Evolutionary conservation across 2,113 vertebrate species (phyloP), one percentile per base, ranked within the genome.

Genomic region (Halcyon malimbica): DNA sequence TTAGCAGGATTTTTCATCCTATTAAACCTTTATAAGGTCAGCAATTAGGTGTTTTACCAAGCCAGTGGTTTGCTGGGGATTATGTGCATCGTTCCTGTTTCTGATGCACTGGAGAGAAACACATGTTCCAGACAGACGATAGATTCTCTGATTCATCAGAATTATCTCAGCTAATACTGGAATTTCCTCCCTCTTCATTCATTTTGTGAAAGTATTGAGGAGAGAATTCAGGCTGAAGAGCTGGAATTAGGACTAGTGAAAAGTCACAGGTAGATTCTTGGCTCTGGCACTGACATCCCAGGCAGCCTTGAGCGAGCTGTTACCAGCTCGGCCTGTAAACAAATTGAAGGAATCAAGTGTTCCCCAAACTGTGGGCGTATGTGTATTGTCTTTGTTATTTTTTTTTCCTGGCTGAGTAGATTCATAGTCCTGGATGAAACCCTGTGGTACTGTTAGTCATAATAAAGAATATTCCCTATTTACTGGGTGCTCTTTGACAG

Each of bases 21-120:
- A 46, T 76, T 92, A 85, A 96, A 91, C 75, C 67, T 91, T 89
- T 79, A 63, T 84, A 65, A 85, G 77, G 85, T 91, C 62, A 79
- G 31, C 79, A 82, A 85, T 93, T 94, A 95, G 82, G 94, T 90
- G 78, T 95, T 94, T 84, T 91, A 74, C 74, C 48, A n/a, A 92
- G 70, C 20, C 56, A 71, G 62, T 73, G 39, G 48, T 88, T 94
- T 89, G 53, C 28, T 71, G 63, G 59, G 48, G 28, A 87, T 91
- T 89, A 60, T 83, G 68, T 41, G 44, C 59, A 60, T 73, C 13
- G 6, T 77, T 77, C 74, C 57, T 37, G 16, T 81, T 93, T 81
- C 28, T 89, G 68, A 44, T 60, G 56, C 2, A 11, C 78, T 41
- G 85, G 78, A 89, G 67, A 82, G 70, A 87, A 71, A 56, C 31